Conservation (phyloP, 2,797 vertebrate genomes). For the Petrocephalus schoutedeni region DNA sequence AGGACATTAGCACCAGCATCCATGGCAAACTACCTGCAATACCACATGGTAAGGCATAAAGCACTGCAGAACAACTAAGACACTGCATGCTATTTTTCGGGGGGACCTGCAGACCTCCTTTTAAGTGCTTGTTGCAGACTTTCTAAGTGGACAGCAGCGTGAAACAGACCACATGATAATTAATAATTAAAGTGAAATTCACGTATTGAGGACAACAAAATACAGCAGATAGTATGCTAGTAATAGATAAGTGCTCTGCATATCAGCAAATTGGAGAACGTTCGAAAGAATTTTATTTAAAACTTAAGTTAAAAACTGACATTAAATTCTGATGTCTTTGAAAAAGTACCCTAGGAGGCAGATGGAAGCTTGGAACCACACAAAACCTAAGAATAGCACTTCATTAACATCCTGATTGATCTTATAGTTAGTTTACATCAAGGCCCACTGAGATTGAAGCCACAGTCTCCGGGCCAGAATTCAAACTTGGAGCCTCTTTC, state of each 20-base stretch:
- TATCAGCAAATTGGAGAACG: not conserved
- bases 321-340: not conserved
- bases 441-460: conserved; percentile 18
- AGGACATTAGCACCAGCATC: conserved; percentile 31
- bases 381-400: not conserved
- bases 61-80: not conserved
- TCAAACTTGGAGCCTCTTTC: not conserved
- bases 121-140: not conserved
- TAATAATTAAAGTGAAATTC: not conserved
- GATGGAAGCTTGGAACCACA: not conserved
- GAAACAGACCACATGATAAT: not conserved
- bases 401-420: not conserved
- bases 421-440: not conserved
- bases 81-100: not conserved
- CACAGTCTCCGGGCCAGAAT: not conserved
- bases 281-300: not conserved
- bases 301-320: not conserved
- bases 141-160: not conserved
- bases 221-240: not conserved
- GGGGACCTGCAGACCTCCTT: not conserved
- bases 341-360: not conserved
- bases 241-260: not conserved
- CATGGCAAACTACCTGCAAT: conserved; percentile 49
- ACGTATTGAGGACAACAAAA: not conserved
- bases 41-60: conserved; percentile 49